phyloP scores from a whole-genome alignment of 2,797 vertebrate species.

The Gephyroberyx darwinii region DNA sequence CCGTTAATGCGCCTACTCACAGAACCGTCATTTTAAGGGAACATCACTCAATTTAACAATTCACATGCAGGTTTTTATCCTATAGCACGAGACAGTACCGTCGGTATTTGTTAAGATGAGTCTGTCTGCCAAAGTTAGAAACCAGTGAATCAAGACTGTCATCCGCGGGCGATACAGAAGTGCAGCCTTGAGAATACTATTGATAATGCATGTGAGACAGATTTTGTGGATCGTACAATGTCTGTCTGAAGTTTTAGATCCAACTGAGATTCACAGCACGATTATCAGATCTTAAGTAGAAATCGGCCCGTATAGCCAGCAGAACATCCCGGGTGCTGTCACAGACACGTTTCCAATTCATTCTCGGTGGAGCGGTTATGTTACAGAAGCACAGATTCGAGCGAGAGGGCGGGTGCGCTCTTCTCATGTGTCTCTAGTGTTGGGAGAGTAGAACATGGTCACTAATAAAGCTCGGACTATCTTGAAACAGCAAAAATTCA shows the following conservation, averaged over 20 bases:
- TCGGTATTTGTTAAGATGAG: background rate
- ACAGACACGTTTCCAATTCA: slow-evolving; percentile 12
- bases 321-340: slow-evolving; percentile 10
- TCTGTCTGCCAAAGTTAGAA: slow-evolving; percentile 2
- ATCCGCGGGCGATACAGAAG: background rate
- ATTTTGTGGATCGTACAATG: background rate
- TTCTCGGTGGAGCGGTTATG: background rate
- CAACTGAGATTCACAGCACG: background rate
- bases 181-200: background rate
- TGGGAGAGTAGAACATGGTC: background rate
- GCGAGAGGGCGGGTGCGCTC: background rate
- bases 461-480: background rate
- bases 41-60: background rate
- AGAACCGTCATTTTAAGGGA: background rate
- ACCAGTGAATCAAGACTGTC: background rate
- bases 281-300: slow-evolving; percentile 39
- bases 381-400: slow-evolving; percentile 3
- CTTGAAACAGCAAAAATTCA: background rate
- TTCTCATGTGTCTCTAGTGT: background rate
- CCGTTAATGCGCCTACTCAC: background rate
- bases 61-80: background rate
- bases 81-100: background rate
- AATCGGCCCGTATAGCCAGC: slow-evolving; percentile 3
- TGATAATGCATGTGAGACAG: background rate
- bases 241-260: background rate